These are phyloP conservation scores for Benitochromis conjunctus DNA, from an alignment of 2,113 vertebrate genomes.

Conservation along the genomic window DNA sequence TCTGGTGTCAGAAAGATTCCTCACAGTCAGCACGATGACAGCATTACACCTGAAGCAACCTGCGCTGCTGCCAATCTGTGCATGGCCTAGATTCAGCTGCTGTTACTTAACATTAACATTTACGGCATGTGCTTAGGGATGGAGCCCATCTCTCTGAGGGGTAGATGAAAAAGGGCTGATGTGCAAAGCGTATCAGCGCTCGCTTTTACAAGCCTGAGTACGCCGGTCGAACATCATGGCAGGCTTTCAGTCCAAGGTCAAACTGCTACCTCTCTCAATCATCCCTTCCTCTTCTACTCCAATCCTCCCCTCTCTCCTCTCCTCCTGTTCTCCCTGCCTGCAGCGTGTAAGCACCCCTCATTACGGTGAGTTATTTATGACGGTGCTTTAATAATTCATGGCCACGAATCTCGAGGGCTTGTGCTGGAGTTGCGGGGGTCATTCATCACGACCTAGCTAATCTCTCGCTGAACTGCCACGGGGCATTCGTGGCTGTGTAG, in stretches of 20 bases:
- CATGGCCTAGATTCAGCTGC: conserved; percentile 2
- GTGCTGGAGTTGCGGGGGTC: conserved; percentile 37
- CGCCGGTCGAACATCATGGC: neutral
- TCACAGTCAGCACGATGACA: neutral
- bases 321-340: neutral
- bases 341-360: conserved; percentile 38
- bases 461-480: conserved; percentile 18
- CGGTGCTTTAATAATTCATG: conserved; percentile 58
- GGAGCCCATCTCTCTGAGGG: neutral
- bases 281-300: neutral
- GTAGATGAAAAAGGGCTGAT: neutral
- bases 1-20: neutral
- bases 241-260: conserved; percentile 40
- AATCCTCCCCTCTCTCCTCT: neutral
- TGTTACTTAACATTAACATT: conserved; percentile 19
- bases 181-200: neutral
- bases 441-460: conserved; percentile 52
- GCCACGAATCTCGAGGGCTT: conserved; percentile 12
- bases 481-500: neutral
- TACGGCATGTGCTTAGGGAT: neutral
- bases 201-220: neutral
- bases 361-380: conserved; percentile 61
- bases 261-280: conserved; percentile 21
- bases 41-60: conserved; percentile 15
- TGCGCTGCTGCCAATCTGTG: neutral